phyloP scores from a whole-genome alignment of 2,797 vertebrate species.

The Chrysocyon brachyurus region DNA sequence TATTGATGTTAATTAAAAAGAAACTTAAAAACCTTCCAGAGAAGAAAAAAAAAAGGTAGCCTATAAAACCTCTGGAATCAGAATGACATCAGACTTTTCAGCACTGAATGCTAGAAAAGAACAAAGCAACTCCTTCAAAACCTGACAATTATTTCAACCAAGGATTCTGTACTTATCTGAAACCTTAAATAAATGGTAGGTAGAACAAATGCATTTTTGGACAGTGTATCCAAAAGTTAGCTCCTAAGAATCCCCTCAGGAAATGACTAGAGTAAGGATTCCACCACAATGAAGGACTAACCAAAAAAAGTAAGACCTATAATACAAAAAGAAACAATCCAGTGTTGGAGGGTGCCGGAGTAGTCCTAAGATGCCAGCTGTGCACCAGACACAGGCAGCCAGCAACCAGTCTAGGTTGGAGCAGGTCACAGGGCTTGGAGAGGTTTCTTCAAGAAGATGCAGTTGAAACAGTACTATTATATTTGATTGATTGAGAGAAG shows the following conservation, averaged over 20 bases:
- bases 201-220: neutral
- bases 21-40: constrained; percentile 22
- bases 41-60: neutral
- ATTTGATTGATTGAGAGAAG: constrained; percentile 6
- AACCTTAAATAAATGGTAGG: neutral
- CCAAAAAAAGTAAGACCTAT: neutral
- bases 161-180: constrained; percentile 22
- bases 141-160: constrained; percentile 10
- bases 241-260: neutral
- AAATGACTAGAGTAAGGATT: neutral
- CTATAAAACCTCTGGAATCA: neutral
- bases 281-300: neutral
- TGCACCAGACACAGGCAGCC: neutral
- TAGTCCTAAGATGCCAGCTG: neutral
- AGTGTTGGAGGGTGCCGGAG: neutral
- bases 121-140: constrained; percentile 8
- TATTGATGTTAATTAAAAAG: neutral
- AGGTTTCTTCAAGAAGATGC: neutral
- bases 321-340: neutral
- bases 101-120: neutral
- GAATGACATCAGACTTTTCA: constrained; percentile 5
- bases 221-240: neutral
- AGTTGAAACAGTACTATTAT: neutral
- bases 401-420: neutral
- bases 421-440: neutral